Percentiles rank a stretch among this genome's conserved stretches.
phyloP scores from a whole-genome alignment of 2,797 vertebrate species.

The Luscinia luscinia region DNA sequence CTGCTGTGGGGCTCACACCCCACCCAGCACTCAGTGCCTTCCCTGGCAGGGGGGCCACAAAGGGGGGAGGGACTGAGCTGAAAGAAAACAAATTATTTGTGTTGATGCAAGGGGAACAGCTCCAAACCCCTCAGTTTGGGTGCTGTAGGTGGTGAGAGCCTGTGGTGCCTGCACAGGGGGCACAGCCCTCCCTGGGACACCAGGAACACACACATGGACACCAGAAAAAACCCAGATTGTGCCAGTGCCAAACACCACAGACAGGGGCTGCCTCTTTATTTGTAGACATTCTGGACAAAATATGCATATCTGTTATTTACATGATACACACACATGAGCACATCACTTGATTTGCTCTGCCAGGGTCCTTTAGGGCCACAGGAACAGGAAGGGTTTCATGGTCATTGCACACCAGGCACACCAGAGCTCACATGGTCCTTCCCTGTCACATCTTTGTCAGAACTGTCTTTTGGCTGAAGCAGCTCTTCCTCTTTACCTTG shows the following conservation, averaged over 20 bases:
- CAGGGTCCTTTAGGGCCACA: rapidly evolving
- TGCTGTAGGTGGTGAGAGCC: not conserved
- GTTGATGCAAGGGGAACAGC: not conserved
- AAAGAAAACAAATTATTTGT: not conserved
- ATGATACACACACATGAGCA: rapidly evolving
- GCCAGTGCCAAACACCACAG: not conserved
- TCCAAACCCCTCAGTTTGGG: not conserved
- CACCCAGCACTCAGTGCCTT: not conserved
- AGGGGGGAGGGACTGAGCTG: not conserved
- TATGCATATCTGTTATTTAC: rapidly evolving
- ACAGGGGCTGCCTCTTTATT: not conserved
- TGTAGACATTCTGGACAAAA: not conserved
- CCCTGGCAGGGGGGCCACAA: not conserved
- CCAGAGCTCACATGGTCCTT: not conserved
- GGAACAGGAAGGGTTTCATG: not conserved
- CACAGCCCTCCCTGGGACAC: not conserved
- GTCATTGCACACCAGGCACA: not conserved
- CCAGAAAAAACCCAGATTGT: not conserved
- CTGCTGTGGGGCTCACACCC: rapidly evolving
- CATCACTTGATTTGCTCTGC: not conserved
- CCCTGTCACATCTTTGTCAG: not conserved
- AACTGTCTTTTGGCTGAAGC: not conserved
- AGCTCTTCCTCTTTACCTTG: not conserved
- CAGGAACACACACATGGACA: not conserved
- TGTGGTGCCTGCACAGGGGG: not conserved